Base-by-base conservation (phyloP, 2,888 invertebrate species). In the Deilephila porcellus region DNA sequence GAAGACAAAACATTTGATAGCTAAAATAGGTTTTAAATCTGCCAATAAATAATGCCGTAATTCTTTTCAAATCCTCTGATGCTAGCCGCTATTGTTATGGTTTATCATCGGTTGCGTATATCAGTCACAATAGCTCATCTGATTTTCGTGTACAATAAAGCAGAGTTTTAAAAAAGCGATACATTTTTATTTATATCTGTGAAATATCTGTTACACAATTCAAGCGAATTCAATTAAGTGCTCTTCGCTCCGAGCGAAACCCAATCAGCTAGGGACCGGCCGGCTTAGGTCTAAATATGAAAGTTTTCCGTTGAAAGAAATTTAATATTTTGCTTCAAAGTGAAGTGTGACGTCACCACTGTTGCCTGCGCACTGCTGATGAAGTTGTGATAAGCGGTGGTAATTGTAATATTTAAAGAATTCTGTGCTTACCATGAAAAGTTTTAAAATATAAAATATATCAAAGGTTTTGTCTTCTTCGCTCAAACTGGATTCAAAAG, bases 241-340 rank as follows among this genome's bases (percentile, higher is more conserved):
- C 45, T 67, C 25, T 52, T 4, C 20, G 20, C 25, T 52, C 17
- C 11, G 25, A 63, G n/a, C 17, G 25, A 67, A 25, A 20, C 45
- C 45, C 67, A 67, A 37, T 64, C n/a, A 14, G 11, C 62, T 32
- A 45, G 37, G 25, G 45, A 52, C 37, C 11, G 45, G 11, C 25
- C 29, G 37, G 25, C 29, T 45, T 67, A 52, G 25, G 45, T 45
- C 4, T 67, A 67, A 52, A 67, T 67, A 67, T 67, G 29, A 52
- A 64, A 67, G 67, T 67, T 52, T 7, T 20, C 37, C n/a, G 25
- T 52, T 25, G 25, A 67, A 25, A 45, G 52, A 25, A 1, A 14
- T 14, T 45, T 45, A 5, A 45, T 32, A 32, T 63, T 63, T 32
- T 63, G 34, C 34, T 32, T 63, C 34, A 25, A n/a, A n/a, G 34